Conservation (phyloP, 2,888 invertebrate species). For the Aporophyla nigra region DNA sequence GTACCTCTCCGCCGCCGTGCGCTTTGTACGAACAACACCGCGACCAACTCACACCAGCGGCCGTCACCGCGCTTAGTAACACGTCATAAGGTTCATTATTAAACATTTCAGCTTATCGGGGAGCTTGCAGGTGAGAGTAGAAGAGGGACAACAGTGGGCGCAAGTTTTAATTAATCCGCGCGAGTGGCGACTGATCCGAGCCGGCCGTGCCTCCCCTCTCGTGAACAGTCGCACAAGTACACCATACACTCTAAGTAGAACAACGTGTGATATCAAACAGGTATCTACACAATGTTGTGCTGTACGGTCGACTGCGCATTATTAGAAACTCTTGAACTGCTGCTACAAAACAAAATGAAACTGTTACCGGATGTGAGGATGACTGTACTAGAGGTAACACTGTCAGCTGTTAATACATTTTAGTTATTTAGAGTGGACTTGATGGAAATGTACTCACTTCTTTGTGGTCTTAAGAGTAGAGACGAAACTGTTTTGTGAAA, state of each 20-base stretch:
- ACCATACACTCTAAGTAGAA: background rate
- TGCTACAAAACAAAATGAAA: background rate
- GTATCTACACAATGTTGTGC: background rate
- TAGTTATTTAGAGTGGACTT: background rate
- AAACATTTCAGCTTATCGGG: background rate
- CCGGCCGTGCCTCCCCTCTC: conserved; percentile 7
- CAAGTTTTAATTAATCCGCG: conserved; percentile 69
- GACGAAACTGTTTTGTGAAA: background rate
- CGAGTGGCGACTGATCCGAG: conserved; percentile 42
- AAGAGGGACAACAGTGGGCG: conserved; percentile 55
- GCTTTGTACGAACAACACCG: conserved; percentile 28
- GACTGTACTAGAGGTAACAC: background rate
- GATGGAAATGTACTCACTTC: background rate
- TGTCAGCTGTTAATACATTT: background rate
- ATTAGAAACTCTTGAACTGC: background rate
- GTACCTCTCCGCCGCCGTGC: conserved; percentile 32
- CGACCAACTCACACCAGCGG: background rate
- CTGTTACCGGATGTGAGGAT: background rate
- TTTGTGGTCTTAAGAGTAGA: background rate
- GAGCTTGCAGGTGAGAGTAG: conserved; percentile 21
- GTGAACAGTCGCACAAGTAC: background rate
- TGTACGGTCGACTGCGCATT: background rate
- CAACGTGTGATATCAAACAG: background rate
- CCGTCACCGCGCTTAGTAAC: background rate
- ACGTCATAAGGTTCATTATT: conserved; percentile 11